Evolutionary conservation across 1,140 invertebrate species (phyloP).

Genomic region (Zaprionus taronus): DNA sequence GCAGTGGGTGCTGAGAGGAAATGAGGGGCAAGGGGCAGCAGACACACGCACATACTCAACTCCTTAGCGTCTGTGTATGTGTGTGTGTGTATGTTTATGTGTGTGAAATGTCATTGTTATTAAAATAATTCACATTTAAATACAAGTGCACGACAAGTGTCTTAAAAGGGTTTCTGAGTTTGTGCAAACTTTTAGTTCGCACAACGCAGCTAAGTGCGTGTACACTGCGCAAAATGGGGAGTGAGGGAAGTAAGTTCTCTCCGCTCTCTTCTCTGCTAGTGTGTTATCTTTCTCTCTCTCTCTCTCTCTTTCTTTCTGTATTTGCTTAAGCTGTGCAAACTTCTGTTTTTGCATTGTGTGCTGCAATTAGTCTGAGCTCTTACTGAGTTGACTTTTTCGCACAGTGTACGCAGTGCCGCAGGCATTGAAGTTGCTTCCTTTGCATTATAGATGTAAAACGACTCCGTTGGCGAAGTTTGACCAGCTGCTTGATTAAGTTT

Average conservation of each 20-base stretch:
- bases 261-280: background rate
- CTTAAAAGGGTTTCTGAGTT: constrained; percentile 6
- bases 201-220: background rate
- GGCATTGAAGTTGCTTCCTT: constrained; percentile 4
- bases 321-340: background rate
- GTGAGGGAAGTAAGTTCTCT: background rate
- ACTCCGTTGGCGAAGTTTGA: constrained; percentile 45
- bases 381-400: constrained; percentile 3
- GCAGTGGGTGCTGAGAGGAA: constrained; percentile 16
- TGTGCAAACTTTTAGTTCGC: constrained; percentile 5
- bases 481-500: constrained; percentile 62
- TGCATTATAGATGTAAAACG: constrained; percentile 55
- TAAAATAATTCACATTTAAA: constrained; percentile 13
- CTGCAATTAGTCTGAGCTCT: background rate
- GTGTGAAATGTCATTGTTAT: constrained; percentile 11
- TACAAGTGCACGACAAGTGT: constrained; percentile 11
- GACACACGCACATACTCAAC: background rate
- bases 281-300: background rate
- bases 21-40: background rate
- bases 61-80: background rate
- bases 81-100: background rate
- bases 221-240: constrained; percentile 5
- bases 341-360: background rate
- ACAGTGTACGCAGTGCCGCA: background rate
- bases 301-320: background rate